phyloP scores from a whole-genome alignment of 2,113 vertebrate species.

The Ancistrus triradiatus region DNA sequence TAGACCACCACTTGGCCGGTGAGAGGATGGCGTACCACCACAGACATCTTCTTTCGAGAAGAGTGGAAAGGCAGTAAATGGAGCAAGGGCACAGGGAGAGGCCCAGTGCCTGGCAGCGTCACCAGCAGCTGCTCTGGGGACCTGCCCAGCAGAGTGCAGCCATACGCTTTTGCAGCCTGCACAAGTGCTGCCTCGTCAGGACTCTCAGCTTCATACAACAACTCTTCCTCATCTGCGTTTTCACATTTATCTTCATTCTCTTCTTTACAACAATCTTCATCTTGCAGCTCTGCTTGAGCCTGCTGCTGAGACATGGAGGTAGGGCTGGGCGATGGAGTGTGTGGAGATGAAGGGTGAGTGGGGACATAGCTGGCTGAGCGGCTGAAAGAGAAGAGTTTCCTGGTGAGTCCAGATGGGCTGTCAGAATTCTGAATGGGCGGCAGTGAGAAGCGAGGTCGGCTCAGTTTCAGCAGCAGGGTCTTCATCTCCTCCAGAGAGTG shows the following conservation, averaged over 20 bases:
- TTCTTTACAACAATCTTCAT: background rate
- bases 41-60: slow-evolving; percentile 87
- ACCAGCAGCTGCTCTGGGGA: slow-evolving; percentile 78
- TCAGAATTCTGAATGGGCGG: slow-evolving; percentile 55
- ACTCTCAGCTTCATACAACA: slow-evolving; percentile 78
- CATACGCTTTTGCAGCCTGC: slow-evolving; percentile 76
- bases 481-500: slow-evolving; percentile 84
- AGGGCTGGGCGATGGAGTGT: fast-evolving
- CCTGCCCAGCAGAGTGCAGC: slow-evolving; percentile 70
- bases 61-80: slow-evolving; percentile 90
- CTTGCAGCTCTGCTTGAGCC: background rate
- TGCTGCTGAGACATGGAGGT: background rate
- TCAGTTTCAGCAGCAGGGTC: slow-evolving; percentile 80
- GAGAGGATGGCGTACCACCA: slow-evolving; percentile 86
- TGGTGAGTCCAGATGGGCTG: slow-evolving; percentile 62
- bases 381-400: slow-evolving; percentile 66
- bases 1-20: slow-evolving; percentile 83
- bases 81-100: slow-evolving; percentile 76
- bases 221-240: slow-evolving; percentile 21
- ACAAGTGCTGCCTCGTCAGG: slow-evolving; percentile 71
- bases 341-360: slow-evolving; percentile 4
- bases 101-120: slow-evolving; percentile 75
- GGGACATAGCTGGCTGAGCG: slow-evolving; percentile 58
- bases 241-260: slow-evolving; percentile 3
- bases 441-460: slow-evolving; percentile 65